Evolutionary conservation across 64 coral and sea anemone species (phyloP).

Genomic region (Trachythela sp.): DNA sequence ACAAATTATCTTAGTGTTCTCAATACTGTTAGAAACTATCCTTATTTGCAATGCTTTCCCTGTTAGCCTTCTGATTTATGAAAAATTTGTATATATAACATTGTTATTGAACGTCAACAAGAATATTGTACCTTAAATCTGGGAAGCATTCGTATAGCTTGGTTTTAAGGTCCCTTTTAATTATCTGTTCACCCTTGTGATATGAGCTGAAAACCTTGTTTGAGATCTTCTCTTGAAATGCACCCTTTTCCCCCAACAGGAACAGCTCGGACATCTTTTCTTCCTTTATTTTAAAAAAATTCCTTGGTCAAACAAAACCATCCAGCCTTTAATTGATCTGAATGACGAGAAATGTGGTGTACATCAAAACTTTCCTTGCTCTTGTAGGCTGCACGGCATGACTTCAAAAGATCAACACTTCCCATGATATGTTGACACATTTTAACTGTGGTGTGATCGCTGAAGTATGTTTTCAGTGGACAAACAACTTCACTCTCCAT

Average conservation of each 20-base stretch:
- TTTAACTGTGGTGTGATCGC: background rate
- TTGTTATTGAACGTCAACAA: no score
- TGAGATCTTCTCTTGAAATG: background rate
- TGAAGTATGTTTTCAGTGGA: slow-evolving; percentile 14
- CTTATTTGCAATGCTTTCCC: no score
- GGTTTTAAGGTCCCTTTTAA: slow-evolving; percentile 13
- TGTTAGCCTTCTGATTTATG: no score
- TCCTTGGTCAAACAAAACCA: no score
- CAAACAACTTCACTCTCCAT: slow-evolving; percentile 5
- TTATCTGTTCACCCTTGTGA: slow-evolving; percentile 4
- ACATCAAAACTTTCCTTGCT: no score
- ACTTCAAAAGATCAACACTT: slow-evolving; percentile 2
- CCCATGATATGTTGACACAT: slow-evolving; percentile 17
- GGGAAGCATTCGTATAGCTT: slow-evolving; percentile 16
- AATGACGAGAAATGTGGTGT: no score
- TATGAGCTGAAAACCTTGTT: background rate
- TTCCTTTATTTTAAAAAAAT: no score
- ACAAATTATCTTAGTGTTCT: no score
- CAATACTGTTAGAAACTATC: no score
- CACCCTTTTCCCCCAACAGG: background rate
- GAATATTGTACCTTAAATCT: no score
- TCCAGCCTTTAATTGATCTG: no score
- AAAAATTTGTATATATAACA: no score
- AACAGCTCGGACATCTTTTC: background rate
- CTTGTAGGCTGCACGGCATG: background rate